A percentile compares a stretch with the other conserved stretches of the same genome.
Evolutionary conservation across 2,888 invertebrate genomes (phyloP).

Genomic region (Lumbricus terrestris): DNA sequence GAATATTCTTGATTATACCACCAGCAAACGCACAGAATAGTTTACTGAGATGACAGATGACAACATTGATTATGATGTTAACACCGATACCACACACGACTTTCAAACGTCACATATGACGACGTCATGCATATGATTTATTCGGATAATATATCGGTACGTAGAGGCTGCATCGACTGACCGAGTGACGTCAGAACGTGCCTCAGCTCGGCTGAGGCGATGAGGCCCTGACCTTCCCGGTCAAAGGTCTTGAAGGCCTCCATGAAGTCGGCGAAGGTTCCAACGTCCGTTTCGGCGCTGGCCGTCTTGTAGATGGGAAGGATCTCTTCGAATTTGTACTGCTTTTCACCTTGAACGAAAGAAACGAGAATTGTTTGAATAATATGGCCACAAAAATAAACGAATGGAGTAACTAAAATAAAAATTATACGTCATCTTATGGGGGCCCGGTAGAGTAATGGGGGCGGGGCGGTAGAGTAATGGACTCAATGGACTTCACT

Average conservation of each 20-base stretch:
- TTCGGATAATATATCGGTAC: neutral
- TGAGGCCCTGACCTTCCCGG: conserved; percentile 93
- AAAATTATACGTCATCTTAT: too few relatives aligned
- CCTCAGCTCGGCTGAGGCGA: conserved; percentile 94
- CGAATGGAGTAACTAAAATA: too few relatives aligned
- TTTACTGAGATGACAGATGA: too few relatives aligned
- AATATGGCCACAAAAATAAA: too few relatives aligned
- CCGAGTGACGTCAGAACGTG: conserved; percentile 93
- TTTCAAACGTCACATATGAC: neutral
- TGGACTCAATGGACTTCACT: too few relatives aligned
- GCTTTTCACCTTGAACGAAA: conserved; percentile 73
- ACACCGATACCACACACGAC: neutral
- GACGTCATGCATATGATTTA: neutral
- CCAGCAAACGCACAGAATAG: too few relatives aligned
- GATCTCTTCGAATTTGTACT: conserved; percentile 92
- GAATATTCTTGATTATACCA: too few relatives aligned
- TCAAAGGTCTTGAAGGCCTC: conserved; percentile 99
- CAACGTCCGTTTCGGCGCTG: conserved; percentile 96
- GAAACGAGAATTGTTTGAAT: too few relatives aligned
- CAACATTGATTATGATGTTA: too few relatives aligned
- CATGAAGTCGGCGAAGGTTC: conserved; percentile 96
- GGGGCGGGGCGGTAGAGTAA: too few relatives aligned
- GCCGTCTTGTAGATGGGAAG: conserved; percentile 94
- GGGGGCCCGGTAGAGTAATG: too few relatives aligned
- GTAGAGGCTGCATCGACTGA: conserved; percentile 60